A percentile compares a stretch with the other conserved stretches of the same genome.
Conservation (phyloP, 2,113 vertebrate genomes). For the Clarias gariepinus region DNA sequence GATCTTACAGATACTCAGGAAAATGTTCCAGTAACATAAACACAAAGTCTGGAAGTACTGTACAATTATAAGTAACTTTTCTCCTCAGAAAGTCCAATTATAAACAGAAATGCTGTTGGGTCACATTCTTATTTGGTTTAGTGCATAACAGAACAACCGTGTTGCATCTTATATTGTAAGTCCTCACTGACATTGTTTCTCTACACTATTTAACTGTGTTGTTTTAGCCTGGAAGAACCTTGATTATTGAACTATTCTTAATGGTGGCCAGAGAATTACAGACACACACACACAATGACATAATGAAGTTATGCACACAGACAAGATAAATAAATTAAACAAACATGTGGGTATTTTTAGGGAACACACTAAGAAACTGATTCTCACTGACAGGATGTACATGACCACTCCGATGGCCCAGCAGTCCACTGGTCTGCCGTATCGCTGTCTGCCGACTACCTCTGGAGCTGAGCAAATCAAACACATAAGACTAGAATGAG, state of each 20-base stretch:
- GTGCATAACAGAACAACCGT: neutral
- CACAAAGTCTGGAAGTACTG: neutral
- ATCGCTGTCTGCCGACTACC: constrained; percentile 94
- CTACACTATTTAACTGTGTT: neutral
- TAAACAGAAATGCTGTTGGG: neutral
- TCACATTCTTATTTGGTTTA: neutral
- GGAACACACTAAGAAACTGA: constrained; percentile 16
- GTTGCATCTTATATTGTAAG: neutral
- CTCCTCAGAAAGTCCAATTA: neutral
- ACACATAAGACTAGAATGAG: neutral
- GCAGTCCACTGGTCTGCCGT: constrained; percentile 93
- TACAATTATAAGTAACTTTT: neutral
- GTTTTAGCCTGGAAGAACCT: neutral
- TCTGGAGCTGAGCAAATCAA: constrained; percentile 82
- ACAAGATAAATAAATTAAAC: neutral
- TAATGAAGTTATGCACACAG: neutral
- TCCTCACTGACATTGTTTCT: neutral
- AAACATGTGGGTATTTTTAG: neutral
- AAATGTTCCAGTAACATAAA: neutral
- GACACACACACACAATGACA: neutral
- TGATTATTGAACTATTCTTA: neutral
- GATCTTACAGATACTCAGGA: neutral
- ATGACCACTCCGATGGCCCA: constrained; percentile 98
- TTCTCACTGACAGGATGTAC: constrained; percentile 93
- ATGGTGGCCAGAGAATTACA: neutral